Evolutionary conservation across 2,113 vertebrate genomes (phyloP).

Genomic region (Strigops habroptila): DNA sequence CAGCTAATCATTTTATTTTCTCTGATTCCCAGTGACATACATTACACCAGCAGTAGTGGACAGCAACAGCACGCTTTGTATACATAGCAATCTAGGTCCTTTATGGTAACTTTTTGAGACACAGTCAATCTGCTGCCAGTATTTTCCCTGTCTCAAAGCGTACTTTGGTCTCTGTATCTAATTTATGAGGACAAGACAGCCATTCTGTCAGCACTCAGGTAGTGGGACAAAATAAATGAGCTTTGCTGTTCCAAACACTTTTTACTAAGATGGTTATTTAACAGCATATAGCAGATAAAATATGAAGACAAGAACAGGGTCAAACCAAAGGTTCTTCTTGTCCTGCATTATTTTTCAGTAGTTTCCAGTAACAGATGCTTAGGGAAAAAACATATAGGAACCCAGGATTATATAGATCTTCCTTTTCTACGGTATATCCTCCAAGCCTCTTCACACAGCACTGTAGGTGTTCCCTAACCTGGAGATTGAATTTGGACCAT

Average conservation of each 20-base stretch:
- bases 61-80: neutral
- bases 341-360: neutral
- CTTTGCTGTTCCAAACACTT: neutral
- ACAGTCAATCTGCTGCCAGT: neutral
- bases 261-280: constrained; percentile 20
- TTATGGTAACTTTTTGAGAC: neutral
- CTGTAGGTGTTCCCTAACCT: neutral
- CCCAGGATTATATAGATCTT: neutral
- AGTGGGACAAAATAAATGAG: constrained; percentile 7
- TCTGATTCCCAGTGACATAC: neutral
- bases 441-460: neutral
- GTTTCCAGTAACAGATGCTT: neutral
- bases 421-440: neutral
- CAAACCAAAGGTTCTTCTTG: neutral
- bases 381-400: neutral
- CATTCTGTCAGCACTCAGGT: neutral
- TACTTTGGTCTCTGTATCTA: neutral
- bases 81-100: neutral
- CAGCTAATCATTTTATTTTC: neutral
- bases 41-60: neutral
- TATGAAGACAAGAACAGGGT: neutral
- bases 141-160: neutral
- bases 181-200: neutral
- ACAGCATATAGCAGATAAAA: neutral
- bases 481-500: neutral